Base-by-base conservation (phyloP, 37 sponge, comb jelly and placozoan species). In the Amphimedon queenslandica region DNA sequence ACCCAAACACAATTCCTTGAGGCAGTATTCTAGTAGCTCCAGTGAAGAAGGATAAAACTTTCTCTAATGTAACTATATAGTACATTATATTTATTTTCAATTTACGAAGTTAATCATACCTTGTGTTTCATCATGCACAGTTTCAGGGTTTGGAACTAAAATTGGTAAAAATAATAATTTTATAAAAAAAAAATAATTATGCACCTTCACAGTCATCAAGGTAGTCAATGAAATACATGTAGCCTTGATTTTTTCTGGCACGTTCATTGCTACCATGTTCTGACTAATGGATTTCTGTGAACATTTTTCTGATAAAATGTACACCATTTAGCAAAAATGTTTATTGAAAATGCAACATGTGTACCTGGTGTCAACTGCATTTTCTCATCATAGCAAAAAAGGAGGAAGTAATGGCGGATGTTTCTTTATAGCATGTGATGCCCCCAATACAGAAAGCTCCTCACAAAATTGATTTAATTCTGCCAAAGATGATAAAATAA, bases 161-260 rank as follows among this genome's bases (percentile, higher is more conserved):
- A n/a, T n/a, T n/a, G n/a, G n/a, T n/a, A n/a, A n/a, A n/a, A n/a
- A n/a, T n/a, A n/a, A n/a, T n/a, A n/a, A n/a, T n/a, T n/a, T n/a
- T n/a, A n/a, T n/a, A n/a, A n/a, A n/a, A n/a, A n/a, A n/a, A n/a
- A n/a, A n/a, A n/a, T n/a, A n/a, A n/a, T n/a, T n/a, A n/a, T n/a
- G n/a, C 37, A 66, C 68, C 68, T 66, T 70, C 71, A 13, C 71
- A 70, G 37, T 70, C 71, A 70, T 70, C 71, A 4, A 70, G 43
- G 28, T 25, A 70, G 41, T 70, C 71, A 29, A 23, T 28, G 30
- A 70, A 70, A 41, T 40, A 41, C 16, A 70, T 70, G 47, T 29
- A 70, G 2, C 30, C 23, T 24, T 20, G 24, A 11, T 70, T 51
- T 40, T 70, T 51, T 13, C 21, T 40, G 3, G 42, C 71, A 40